Evolutionary conservation across 2,113 vertebrate species (phyloP).

Genomic region (Vulpes ferrilata): DNA sequence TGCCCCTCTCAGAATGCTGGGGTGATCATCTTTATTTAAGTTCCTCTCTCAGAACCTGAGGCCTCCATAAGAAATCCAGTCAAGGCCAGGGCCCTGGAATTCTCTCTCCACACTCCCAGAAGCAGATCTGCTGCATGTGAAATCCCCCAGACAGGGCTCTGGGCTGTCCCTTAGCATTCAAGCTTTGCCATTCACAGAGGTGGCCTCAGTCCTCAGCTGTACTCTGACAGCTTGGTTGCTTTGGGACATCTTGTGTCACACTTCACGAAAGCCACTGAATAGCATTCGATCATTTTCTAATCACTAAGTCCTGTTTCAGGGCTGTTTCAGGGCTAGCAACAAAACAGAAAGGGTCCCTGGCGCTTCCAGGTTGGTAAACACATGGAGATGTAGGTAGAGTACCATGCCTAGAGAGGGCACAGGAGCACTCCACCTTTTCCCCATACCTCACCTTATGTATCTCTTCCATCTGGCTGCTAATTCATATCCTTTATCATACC

Average conservation of each 20-base stretch:
- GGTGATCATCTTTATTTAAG: not conserved
- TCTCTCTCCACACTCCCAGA: not conserved
- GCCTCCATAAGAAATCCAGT: not conserved
- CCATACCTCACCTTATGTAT: not conserved
- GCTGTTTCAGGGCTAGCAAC: not conserved
- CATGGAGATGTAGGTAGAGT: not conserved
- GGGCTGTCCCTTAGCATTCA: not conserved
- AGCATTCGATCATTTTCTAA: not conserved
- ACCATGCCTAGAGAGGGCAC: not conserved
- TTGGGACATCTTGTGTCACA: not conserved
- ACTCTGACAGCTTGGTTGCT: not conserved
- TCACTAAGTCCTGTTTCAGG: not conserved
- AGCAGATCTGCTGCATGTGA: not conserved
- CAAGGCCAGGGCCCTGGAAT: not conserved
- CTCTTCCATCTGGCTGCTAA: not conserved
- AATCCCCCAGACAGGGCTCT: not conserved
- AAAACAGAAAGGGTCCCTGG: not conserved
- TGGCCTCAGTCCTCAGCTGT: not conserved
- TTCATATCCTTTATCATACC: not conserved
- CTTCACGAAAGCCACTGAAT: not conserved
- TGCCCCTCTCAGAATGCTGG: not conserved
- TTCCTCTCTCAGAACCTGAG: slow-evolving; percentile 21
- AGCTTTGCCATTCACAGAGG: not conserved
- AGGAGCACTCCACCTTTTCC: not conserved
- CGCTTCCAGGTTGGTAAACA: not conserved